Evolutionary conservation across 2,797 vertebrate species (phyloP).

Genomic region (Lerista edwardsae): DNA sequence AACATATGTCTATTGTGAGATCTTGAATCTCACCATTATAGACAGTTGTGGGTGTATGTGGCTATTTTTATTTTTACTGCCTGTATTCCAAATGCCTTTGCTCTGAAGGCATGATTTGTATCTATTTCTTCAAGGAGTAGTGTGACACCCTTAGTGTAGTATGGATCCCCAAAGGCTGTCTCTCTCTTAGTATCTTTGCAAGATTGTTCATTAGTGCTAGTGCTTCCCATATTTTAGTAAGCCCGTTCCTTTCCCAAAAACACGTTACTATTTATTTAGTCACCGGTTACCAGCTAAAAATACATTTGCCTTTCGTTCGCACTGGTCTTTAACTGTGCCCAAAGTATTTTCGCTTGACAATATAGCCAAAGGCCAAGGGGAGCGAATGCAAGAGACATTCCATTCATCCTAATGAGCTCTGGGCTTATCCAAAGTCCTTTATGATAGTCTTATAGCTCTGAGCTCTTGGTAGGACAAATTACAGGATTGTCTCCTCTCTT

Average conservation of each 20-base stretch:
- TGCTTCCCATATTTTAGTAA: neutral
- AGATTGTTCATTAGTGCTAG: neutral
- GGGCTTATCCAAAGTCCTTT: conserved; percentile 16
- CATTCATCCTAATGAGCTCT: conserved; percentile 18
- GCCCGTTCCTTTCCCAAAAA: neutral
- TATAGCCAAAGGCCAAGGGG: neutral
- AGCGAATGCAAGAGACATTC: conserved; percentile 14
- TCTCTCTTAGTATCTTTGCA: neutral
- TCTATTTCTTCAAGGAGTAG: neutral
- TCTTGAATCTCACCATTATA: neutral
- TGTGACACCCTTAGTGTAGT: neutral
- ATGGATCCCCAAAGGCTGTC: no score
- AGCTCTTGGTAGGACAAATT: conserved; percentile 6
- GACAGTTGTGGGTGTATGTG: neutral
- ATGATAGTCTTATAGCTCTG: neutral
- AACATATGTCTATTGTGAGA: neutral
- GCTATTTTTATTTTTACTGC: neutral
- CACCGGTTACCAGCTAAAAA: neutral
- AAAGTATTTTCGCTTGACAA: neutral
- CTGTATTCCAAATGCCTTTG: neutral
- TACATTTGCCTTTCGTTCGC: neutral
- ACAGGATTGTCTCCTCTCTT: neutral
- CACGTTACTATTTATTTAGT: neutral
- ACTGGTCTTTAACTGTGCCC: neutral
- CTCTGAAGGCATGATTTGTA: neutral